Base-by-base conservation (phyloP, 2,888 invertebrate species). In the Tuberolachnus salignus region DNA sequence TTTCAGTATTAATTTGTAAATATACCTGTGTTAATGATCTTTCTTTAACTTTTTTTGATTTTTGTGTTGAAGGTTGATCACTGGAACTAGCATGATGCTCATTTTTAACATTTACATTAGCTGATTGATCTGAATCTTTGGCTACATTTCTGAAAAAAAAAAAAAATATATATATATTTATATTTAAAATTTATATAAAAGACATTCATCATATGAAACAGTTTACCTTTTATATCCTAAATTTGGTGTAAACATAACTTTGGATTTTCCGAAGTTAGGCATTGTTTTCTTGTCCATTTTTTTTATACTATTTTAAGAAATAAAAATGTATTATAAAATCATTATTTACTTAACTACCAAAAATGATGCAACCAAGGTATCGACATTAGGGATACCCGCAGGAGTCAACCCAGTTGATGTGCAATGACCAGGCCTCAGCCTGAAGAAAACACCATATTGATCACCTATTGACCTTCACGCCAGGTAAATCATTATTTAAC, bases 41-140 rank as follows among this genome's bases (percentile, higher is more conserved):
- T 67, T 78, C 75, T 59, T 78, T 78, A 21, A 13, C 2, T 78
- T 78, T 78, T 78, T 67, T 78, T 16, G 59, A 67, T 59, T 78
- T 78, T 59, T 78, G 75, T 49, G 46, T 10, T 16, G 75, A 67
- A 1, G 49, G 49, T 13, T 55, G 49, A 21, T 26, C 26, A 49
- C 10, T 59, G 16, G 66, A 57, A 21, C 21, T 49, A 59, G 44
- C 21, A 59, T 59, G 57, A 16, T 67, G 14, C 49, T 78, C 75
- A 4, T 67, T 6, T 78, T 78, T 78, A 6, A 78, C 67, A 49
- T 78, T 67, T 4, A 59, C 67, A 1, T 57, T 67, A 21, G 23
- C 1, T 53, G 23, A 34, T 49, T 42, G 23, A 14, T 78, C 49
- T 34, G 75, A 57, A 59, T 59, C 55, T 34, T 67, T 78, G 11